Evolutionary conservation across 2,113 vertebrate species (phyloP).

Genomic region (Axis porcinus): DNA sequence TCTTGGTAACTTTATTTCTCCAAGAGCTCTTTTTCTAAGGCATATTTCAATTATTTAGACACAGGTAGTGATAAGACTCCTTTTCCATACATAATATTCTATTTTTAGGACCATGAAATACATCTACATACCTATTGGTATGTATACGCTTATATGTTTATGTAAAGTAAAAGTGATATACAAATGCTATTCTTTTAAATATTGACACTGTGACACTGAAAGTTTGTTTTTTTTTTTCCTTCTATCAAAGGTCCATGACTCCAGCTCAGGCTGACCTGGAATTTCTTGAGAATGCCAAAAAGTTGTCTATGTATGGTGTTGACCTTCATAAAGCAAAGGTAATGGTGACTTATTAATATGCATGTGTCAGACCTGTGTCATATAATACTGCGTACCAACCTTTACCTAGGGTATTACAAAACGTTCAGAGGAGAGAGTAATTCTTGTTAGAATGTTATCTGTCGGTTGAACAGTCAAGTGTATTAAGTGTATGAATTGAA

Average conservation of each 20-base stretch:
- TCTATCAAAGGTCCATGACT: constrained; percentile 89
- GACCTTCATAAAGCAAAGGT: constrained; percentile 99
- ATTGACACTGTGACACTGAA: neutral
- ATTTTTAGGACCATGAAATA: constrained; percentile 16
- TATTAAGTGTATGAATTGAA: neutral
- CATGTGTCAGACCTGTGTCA: neutral
- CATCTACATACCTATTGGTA: neutral
- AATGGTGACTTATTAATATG: constrained; percentile 39
- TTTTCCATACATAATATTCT: neutral
- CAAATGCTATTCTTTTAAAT: neutral
- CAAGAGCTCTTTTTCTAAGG: neutral
- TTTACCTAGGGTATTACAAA: neutral
- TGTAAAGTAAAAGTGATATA: neutral
- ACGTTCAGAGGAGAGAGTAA: neutral
- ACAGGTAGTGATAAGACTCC: neutral
- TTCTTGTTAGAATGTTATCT: constrained; percentile 1
- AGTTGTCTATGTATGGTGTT: constrained; percentile 97
- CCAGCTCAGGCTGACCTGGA: constrained; percentile 97
- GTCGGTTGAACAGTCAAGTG: neutral
- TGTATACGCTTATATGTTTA: neutral
- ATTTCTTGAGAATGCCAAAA: constrained; percentile 99
- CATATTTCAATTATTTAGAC: constrained; percentile 14
- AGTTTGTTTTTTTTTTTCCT: constrained; percentile 22
- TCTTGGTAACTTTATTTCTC: constrained; percentile 25
- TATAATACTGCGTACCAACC: neutral